phyloP scores from a whole-genome alignment of 2,888 invertebrate genomes.

The Pterobdella sp. region DNA sequence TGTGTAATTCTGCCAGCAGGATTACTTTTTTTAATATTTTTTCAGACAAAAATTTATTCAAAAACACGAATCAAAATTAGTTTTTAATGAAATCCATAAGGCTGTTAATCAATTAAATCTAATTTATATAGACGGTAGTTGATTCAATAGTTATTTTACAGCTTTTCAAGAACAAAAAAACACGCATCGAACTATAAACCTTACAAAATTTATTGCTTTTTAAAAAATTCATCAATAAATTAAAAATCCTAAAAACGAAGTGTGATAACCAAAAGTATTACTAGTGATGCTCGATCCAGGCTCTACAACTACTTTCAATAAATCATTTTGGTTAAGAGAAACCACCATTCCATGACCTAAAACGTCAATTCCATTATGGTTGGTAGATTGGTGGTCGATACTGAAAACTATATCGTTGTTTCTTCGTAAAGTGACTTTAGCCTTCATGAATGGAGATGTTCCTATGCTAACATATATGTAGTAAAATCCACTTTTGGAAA shows the following conservation, averaged over 20 bases:
- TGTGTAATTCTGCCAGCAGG: slow-evolving; percentile 18
- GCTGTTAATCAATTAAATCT: not conserved
- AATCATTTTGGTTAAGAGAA: slow-evolving; percentile 16
- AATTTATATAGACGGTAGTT: not conserved
- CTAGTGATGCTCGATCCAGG: slow-evolving; percentile 22
- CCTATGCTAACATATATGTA: slow-evolving; percentile 32
- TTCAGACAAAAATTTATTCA: not conserved
- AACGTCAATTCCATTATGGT: slow-evolving; percentile 26
- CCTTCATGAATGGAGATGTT: not conserved
- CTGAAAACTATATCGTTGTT: slow-evolving; percentile 27
- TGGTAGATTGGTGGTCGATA: slow-evolving; percentile 24
- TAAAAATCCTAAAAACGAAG: slow-evolving; percentile 31
- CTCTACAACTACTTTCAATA: slow-evolving; percentile 21
- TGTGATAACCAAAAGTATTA: slow-evolving; percentile 24
- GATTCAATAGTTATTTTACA: not conserved
- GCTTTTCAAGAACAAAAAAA: not conserved
- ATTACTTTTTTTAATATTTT: slow-evolving; percentile 7
- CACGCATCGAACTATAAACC: slow-evolving; percentile 6
- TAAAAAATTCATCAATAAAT: slow-evolving; percentile 8
- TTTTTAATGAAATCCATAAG: not conserved
- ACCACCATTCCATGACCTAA: slow-evolving; percentile 31
- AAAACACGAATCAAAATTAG: not conserved
- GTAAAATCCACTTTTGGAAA: slow-evolving; percentile 29
- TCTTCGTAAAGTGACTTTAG: slow-evolving; percentile 18
- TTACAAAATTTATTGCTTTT: slow-evolving; percentile 12